These are phyloP conservation scores for Pogonocherus hispidulus DNA, from an alignment of 2,888 invertebrate species.

Conservation along the genomic window DNA sequence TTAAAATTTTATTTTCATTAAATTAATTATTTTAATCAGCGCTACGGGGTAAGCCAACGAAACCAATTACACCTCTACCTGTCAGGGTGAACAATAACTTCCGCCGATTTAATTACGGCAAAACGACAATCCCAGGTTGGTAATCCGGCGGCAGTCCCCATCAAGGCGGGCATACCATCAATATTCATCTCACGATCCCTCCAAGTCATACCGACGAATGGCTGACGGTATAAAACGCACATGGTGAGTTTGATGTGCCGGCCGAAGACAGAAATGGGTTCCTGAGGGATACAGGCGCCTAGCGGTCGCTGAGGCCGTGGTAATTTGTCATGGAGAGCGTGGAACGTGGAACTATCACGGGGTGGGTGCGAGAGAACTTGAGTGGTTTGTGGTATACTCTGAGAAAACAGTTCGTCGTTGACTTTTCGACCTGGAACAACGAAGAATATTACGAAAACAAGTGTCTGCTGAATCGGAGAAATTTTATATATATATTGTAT, in stretches of 20 bases:
- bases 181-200: slow-evolving; percentile 46
- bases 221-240: slow-evolving; percentile 46
- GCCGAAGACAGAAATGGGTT: slow-evolving; percentile 37
- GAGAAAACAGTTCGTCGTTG: neutral
- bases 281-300: slow-evolving; percentile 38
- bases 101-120: neutral
- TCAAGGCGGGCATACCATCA: slow-evolving; percentile 28
- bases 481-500: too few species aligned
- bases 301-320: slow-evolving; percentile 34
- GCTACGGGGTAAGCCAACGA: neutral
- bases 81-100: neutral
- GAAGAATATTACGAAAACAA: too few species aligned
- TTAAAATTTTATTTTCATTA: too few species aligned
- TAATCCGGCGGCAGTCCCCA: neutral
- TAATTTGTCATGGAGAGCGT: slow-evolving; percentile 38
- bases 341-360: slow-evolving; percentile 23
- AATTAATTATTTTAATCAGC: neutral
- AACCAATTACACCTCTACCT: neutral
- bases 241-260: slow-evolving; percentile 38
- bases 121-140: slow-evolving; percentile 2
- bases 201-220: slow-evolving; percentile 43
- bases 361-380: slow-evolving; percentile 1
- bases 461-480: too few species aligned
- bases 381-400: slow-evolving; percentile 1
- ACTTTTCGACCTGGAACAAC: too few species aligned